Evolutionary conservation across 2,888 invertebrate species (phyloP), one percentile per base, ranked within the genome.

Genomic region (Microctonus brassicae): DNA sequence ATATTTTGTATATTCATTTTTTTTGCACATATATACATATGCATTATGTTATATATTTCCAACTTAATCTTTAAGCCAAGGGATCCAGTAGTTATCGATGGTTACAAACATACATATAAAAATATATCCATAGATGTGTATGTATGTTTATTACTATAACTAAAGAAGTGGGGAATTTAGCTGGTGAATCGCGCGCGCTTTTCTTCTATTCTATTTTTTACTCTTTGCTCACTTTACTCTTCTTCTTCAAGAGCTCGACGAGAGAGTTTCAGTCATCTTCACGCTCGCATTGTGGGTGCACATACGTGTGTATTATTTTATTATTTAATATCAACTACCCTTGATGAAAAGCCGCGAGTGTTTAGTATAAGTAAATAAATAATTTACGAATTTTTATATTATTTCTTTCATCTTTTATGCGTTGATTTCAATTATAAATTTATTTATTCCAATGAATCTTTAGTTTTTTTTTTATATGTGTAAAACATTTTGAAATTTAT

Each of bases 211-310:
- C 79, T 78, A 76, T 75, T 73, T 74, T 70, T 63, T 69, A 75
- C 69, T 71, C 58, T 72, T 69, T 63, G n/a, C 39, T 47, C 47
- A 5, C 7, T 47, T 47, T 7, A 29, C 47, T 13, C 39, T 53
- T 57, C 58, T 58, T 68, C 73, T 75, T 75, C 69, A 62, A 73
- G 74, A 75, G 77, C 72, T 73, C 67, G 17, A n/a, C 17, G 47
- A 17, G 17, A 47, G 17, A 17, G 47, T 47, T 81, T 83, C 85
- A 86, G 86, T 86, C 82, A 83, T 82, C 80, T 80, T 79, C 79
- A 82, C 79, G 84, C 81, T 79, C 80, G 83, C 84, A 80, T 78
- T 73, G 75, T 79, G 75, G 58, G 60, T 74, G 75, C 78, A 77
- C 75, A 72, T 67, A 26, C 22, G 20, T 24, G 26, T n/a, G n/a